These are phyloP conservation scores for Drosophila affinis DNA, from an alignment of 2,888 invertebrate genomes.

Conservation along the genomic window DNA sequence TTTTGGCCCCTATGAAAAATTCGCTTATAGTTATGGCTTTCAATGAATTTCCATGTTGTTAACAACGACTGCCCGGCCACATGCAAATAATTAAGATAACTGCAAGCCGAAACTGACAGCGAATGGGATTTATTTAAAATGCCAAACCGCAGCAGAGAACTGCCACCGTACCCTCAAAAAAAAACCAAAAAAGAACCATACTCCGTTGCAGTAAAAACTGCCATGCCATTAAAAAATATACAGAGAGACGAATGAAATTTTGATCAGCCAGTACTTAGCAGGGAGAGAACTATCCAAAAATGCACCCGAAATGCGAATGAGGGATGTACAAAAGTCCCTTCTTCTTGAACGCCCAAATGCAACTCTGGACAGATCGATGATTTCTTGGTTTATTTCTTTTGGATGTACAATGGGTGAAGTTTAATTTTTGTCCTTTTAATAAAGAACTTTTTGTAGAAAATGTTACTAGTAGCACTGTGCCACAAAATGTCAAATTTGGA, in stretches of 20 bases:
- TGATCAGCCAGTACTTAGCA: too few relatives aligned
- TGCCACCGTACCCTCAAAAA: background rate
- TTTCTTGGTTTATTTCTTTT: too few relatives aligned
- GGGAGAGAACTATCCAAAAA: too few relatives aligned
- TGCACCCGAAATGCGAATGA: too few relatives aligned
- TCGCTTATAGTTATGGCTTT: constrained; percentile 58
- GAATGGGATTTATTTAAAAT: constrained; percentile 48
- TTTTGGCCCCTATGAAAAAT: constrained; percentile 39
- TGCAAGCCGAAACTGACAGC: constrained; percentile 46
- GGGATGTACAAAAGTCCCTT: too few relatives aligned
- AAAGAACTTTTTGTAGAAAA: too few relatives aligned
- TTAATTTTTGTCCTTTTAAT: too few relatives aligned
- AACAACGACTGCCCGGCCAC: constrained; percentile 40
- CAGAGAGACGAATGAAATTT: background rate
- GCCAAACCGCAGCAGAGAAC: constrained; percentile 25
- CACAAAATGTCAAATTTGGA: too few relatives aligned
- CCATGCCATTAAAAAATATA: background rate
- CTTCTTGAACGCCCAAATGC: too few relatives aligned
- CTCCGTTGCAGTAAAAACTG: background rate
- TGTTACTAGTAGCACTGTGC: too few relatives aligned
- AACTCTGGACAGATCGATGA: too few relatives aligned
- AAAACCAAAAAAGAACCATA: constrained; percentile 1
- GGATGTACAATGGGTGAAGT: too few relatives aligned
- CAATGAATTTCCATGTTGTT: constrained; percentile 59
- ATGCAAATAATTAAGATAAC: constrained; percentile 65